These are phyloP conservation scores for Coranthus polyacanthus DNA, from an alignment of 2,797 vertebrate species.

Conservation along the genomic window DNA sequence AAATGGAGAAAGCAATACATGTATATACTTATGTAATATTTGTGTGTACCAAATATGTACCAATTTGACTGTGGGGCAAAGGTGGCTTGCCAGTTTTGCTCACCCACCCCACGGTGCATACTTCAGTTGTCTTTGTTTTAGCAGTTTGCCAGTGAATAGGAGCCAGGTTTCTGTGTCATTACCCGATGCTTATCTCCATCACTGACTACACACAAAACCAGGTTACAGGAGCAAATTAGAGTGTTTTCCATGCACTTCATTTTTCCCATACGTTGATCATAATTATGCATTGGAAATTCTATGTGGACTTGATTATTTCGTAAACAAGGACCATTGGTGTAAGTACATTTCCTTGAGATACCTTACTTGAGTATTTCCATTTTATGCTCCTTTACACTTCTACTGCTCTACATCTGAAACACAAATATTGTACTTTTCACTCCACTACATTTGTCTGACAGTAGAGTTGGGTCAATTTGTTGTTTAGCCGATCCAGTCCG, in stretches of 20 bases:
- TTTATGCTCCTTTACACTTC: too few species aligned
- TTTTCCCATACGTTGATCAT: too few species aligned
- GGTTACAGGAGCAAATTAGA: neutral
- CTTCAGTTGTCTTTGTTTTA: slow-evolving; percentile 10
- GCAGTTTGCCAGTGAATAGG: slow-evolving; percentile 7
- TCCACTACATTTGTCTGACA: too few species aligned
- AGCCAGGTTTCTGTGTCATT: neutral
- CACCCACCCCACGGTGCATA: neutral
- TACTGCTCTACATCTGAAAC: too few species aligned
- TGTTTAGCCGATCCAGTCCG: too few species aligned
- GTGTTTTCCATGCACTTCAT: neutral
- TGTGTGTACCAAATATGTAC: neutral
- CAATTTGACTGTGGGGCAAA: neutral
- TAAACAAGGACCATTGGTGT: too few species aligned
- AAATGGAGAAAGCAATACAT: slow-evolving; percentile 31
- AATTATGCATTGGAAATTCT: too few species aligned
- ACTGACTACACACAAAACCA: neutral
- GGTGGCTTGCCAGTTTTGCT: slow-evolving; percentile 9
- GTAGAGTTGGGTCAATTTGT: too few species aligned
- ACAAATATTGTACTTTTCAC: too few species aligned
- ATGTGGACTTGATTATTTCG: too few species aligned
- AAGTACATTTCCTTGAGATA: too few species aligned
- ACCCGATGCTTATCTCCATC: neutral
- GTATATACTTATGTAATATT: slow-evolving; percentile 1
- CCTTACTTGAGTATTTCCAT: too few species aligned